Base-by-base conservation (phyloP, 2,888 invertebrate species). In the Eulithis testata region DNA sequence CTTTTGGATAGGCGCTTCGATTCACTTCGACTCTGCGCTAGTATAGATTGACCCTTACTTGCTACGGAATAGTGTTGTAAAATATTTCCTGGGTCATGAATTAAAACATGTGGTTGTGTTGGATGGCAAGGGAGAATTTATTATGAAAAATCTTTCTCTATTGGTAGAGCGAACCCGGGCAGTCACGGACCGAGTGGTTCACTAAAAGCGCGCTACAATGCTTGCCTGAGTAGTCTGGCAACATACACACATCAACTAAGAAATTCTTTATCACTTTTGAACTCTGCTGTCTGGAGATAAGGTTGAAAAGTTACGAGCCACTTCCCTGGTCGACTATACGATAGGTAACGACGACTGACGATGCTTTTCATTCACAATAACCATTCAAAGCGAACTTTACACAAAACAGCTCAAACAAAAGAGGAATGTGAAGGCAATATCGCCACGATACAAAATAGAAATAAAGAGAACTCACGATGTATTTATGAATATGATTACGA, bases 121-220 rank as follows among this genome's bases (percentile, higher is more conserved):
- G 8, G 40, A 40, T 40, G 40, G 8, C 8, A 40, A 40, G 40
- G 5, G 40, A 40, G 9, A 4, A 50, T 27, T 7, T 27, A 5
- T 8, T 11, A 50, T 21, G 11, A 27, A 50, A 9, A 9, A 14
- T 3, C 14, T 11, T 49, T 47, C 0, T 6, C 31, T 31, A 31
- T 31, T 21, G 43, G 51, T 58, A 43, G 57, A 40, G 56, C 61
- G 31, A 64, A 56, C 62, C 8, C 64, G 59, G 59, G 65, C 66
- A 61, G 59, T 57, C 56, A 65, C 66, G 56, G 45, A 47, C 57
- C 60, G 69, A 74, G 70, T 70, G 74, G 69, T 65, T 73, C 62
- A 66, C 73, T 73, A 73, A 74, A 74, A 74, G 73, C 73, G 59
- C 59, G 58, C 69, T 63, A 73, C 73, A 72, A 72, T 71, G 71